Conservation (phyloP, 1,140 invertebrate genomes). For the Octopus bimaculoides region DNA sequence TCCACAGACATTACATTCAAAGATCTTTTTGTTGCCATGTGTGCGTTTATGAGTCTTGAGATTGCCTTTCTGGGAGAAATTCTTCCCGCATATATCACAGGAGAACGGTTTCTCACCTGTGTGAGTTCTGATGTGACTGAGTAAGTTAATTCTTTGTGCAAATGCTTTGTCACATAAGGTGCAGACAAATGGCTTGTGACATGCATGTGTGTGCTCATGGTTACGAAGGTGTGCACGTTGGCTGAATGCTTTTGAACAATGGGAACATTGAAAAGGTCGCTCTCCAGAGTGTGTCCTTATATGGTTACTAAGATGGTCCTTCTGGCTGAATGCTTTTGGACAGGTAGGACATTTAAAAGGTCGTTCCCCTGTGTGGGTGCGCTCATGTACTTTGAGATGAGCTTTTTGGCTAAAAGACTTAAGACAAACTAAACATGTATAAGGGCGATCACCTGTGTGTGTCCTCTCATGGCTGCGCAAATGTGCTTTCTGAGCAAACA, state of each 20-base stretch:
- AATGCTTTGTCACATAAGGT: conserved; percentile 28
- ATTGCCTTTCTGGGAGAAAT: conserved; percentile 19
- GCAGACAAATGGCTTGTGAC: conserved; percentile 72
- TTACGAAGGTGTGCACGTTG: conserved; percentile 42
- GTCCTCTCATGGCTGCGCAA: conserved; percentile 12
- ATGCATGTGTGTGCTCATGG: conserved; percentile 69
- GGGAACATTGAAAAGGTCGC: conserved; percentile 17
- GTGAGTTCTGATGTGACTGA: conserved; percentile 25
- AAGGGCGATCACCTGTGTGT: conserved; percentile 30
- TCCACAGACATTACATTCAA: conserved; percentile 82
- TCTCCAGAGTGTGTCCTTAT: conserved; percentile 63
- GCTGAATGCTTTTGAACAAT: conserved; percentile 27
- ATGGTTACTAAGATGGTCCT: conserved; percentile 89
- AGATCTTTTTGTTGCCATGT: conserved; percentile 92
- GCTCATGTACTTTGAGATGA: conserved; percentile 70
- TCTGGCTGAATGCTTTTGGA: conserved; percentile 77
- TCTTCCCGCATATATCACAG: conserved; percentile 61
- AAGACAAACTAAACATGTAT: conserved; percentile 66
- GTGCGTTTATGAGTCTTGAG: conserved; percentile 77
- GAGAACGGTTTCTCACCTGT: conserved; percentile 68
- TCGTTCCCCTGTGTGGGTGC: conserved; percentile 58
- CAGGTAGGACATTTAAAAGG: conserved; percentile 76
- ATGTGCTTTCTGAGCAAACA: neutral
- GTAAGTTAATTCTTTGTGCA: conserved; percentile 20
- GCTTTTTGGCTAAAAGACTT: conserved; percentile 56